phyloP scores from a whole-genome alignment of 2,113 vertebrate genomes.

The Entelurus aequoreus region DNA sequence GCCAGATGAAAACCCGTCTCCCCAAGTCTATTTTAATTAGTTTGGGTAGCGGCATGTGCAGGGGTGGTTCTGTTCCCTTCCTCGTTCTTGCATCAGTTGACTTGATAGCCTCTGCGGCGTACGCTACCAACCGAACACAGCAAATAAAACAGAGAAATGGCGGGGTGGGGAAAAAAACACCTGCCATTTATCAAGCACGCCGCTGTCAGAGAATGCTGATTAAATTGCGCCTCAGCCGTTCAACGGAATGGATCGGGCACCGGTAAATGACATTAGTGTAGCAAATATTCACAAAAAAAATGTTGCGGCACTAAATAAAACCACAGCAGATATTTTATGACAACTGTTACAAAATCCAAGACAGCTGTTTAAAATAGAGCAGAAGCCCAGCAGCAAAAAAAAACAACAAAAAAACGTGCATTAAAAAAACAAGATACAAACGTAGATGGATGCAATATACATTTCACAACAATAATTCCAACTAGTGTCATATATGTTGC shows the following conservation, averaged over 20 bases:
- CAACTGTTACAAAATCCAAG: constrained; percentile 11
- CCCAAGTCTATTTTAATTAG: constrained; percentile 25
- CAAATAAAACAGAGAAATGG: constrained; percentile 16
- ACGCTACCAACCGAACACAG: constrained; percentile 5
- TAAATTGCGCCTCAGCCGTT: constrained; percentile 35
- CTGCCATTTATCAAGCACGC: constrained; percentile 6
- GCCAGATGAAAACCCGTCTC: constrained; percentile 14
- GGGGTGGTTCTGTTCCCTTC: background rate
- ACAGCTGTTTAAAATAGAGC: constrained; percentile 12
- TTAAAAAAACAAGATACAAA: background rate
- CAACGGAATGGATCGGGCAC: background rate
- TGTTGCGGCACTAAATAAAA: constrained; percentile 28
- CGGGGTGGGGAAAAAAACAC: background rate
- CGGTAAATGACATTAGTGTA: background rate
- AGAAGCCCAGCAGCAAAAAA: background rate
- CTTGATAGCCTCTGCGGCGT: constrained; percentile 8
- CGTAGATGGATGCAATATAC: too few relatives aligned
- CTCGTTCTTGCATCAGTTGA: constrained; percentile 14
- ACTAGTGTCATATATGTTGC: too few relatives aligned
- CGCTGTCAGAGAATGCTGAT: constrained; percentile 25
- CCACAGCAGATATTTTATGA: constrained; percentile 13
- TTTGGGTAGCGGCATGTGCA: constrained; percentile 17
- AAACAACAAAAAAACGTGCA: too few relatives aligned
- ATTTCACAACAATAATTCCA: too few relatives aligned
- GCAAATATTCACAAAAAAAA: constrained; percentile 21